phyloP scores from a whole-genome alignment of 2,113 vertebrate genomes.

The Pithys albifrons region DNA sequence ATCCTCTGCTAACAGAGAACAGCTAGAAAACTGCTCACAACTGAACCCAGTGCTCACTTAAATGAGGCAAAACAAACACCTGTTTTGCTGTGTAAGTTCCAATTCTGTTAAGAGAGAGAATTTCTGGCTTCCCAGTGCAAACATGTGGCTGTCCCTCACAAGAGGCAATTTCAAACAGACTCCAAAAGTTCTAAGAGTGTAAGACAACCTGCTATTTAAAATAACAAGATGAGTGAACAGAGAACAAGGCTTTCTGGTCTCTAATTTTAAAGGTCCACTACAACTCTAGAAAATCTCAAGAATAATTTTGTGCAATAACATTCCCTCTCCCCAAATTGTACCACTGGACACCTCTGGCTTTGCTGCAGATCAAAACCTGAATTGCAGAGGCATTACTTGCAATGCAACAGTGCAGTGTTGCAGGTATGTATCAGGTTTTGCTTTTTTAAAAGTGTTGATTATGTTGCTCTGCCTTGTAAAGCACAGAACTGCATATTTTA shows the following conservation, averaged over 20 bases:
- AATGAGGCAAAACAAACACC: background rate
- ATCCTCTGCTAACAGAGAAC: background rate
- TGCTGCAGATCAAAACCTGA: background rate
- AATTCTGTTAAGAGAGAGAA: background rate
- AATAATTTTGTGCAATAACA: background rate
- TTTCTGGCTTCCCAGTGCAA: background rate
- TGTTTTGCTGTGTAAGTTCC: background rate
- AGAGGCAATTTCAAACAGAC: constrained; percentile 14
- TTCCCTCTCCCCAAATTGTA: background rate
- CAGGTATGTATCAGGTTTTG: background rate
- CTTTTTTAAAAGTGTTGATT: background rate
- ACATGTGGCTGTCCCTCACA: constrained; percentile 42
- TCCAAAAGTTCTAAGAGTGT: background rate
- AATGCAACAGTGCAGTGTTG: background rate
- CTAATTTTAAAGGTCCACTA: constrained; percentile 12
- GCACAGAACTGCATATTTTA: constrained; percentile 24
- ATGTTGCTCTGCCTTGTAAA: background rate
- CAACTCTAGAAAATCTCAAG: background rate
- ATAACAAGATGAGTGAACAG: background rate
- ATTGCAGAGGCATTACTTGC: background rate
- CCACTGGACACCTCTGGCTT: background rate
- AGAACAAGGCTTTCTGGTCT: background rate
- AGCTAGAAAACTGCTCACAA: background rate
- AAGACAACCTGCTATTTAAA: constrained; percentile 41
- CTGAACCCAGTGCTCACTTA: background rate